Base-by-base conservation (phyloP, 2,888 invertebrate genomes). In the Drosophila tanythrix region DNA sequence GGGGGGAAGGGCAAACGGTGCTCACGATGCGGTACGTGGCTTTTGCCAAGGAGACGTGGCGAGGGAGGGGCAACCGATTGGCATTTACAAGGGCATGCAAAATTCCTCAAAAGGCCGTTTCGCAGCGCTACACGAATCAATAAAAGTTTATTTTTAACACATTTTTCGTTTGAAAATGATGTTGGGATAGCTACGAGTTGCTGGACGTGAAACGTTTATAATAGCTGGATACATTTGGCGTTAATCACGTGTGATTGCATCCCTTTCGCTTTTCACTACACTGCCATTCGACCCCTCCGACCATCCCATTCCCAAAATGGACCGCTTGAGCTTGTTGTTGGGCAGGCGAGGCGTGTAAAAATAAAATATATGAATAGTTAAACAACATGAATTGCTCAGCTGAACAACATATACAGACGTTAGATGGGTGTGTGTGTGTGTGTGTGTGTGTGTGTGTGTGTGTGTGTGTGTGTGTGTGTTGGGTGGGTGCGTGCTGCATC, bases 161-260 rank as follows among this genome's bases (percentile, higher is more conserved):
- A 70, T 46, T 33, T 69, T 60, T 65, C 62, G 18, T 57, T 72
- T 72, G 67, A 71, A 71, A 67, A 76, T 76, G 13, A 55, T 76
- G 71, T 29, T 71, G 63, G 33, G 60, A 50, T 27, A 65, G 52
- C n/a, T 29, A 11, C 31, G 29, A 33, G 53, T 36, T 43, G 53
- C 60, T 27, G 52, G 21, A 40, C 57, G 40, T 48, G 61, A 63
- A 59, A 48, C 51, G 48, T 21, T 31, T 43, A 57, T 46, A 52
- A 53, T 52, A 52, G 70, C 70, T 59, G 46, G 21, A 65, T 69
- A 64, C 66, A 74, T 66, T 64, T 62, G 55, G 51, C 78, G 74
- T 76, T 83, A 83, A 83, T 82, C 81, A 82, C 73, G 78, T 75
- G 78, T 82, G 75, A 85, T 82, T 85, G 83, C 83, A 82, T 75